phyloP scores from a whole-genome alignment of 2,113 vertebrate species.

The Percina caprodes region DNA sequence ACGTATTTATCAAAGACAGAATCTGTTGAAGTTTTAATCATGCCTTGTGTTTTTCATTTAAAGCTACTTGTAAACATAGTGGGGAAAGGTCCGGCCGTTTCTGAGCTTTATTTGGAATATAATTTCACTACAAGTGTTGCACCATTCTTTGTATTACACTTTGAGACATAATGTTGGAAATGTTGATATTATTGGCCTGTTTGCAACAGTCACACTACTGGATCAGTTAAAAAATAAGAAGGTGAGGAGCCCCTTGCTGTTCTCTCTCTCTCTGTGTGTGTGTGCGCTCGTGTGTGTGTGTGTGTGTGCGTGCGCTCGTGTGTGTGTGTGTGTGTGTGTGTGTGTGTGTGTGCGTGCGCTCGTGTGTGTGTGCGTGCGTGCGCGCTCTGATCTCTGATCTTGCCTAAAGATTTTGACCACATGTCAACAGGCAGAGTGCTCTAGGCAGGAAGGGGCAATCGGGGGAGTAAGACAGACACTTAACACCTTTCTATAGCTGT shows the following conservation, averaged over 20 bases:
- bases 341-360: too few species aligned
- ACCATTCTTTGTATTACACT: conserved; percentile 69
- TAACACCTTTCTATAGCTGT: conserved; percentile 43
- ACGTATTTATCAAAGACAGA: conserved; percentile 78
- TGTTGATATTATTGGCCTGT: conserved; percentile 45
- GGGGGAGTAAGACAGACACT: conserved; percentile 19
- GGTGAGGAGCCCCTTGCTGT: conserved; percentile 5
- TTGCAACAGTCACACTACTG: conserved; percentile 52
- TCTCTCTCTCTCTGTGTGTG: too few species aligned
- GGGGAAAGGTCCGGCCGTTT: conserved; percentile 43
- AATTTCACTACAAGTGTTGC: conserved; percentile 65
- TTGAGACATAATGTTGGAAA: conserved; percentile 45
- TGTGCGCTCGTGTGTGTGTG: too few species aligned
- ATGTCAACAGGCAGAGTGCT: conserved; percentile 16
- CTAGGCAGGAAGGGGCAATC: conserved; percentile 1
- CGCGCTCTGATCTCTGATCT: not conserved
- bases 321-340: too few species aligned
- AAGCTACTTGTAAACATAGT: conserved; percentile 33
- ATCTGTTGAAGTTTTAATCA: conserved; percentile 60
- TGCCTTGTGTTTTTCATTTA: conserved; percentile 68
- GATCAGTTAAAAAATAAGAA: conserved; percentile 27
- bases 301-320: too few species aligned
- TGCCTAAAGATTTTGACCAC: not conserved
- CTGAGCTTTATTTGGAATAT: conserved; percentile 60
- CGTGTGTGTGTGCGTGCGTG: too few species aligned